A percentile compares a stretch with the other conserved stretches of the same genome.
Evolutionary conservation across 1,140 invertebrate genomes (phyloP).

Genomic region (Aphaenogaster floridana): DNA sequence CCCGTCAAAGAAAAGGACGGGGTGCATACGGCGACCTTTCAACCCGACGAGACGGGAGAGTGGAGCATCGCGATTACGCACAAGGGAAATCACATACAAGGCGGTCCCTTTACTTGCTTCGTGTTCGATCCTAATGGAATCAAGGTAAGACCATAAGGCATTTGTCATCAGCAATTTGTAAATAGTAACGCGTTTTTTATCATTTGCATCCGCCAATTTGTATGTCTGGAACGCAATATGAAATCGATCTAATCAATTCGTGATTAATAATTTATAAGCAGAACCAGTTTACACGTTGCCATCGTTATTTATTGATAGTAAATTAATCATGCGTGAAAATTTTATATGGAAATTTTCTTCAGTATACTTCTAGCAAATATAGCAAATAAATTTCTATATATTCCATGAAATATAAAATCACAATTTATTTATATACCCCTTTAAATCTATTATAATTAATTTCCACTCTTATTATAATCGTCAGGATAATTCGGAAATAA

Average conservation of each 20-base stretch:
- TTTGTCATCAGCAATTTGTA: not conserved
- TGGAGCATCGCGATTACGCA: conserved; percentile 99
- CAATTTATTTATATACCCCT: not conserved
- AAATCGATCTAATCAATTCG: not conserved
- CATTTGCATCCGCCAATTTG: not conserved
- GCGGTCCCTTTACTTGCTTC: conserved; percentile 98
- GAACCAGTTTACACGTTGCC: conserved; percentile 1
- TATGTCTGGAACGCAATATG: not conserved
- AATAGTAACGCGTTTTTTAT: conserved; percentile 12
- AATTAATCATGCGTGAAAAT: conserved; percentile 16
- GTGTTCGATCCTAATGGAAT: conserved; percentile 98
- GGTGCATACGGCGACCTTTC: conserved; percentile 97
- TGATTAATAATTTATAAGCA: conserved; percentile 35
- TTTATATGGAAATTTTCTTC: not conserved
- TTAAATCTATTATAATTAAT: not conserved
- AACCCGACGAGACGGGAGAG: conserved; percentile 98
- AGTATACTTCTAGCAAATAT: not conserved
- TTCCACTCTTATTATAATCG: not conserved
- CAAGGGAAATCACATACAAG: conserved; percentile 97
- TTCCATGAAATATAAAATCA: not conserved
- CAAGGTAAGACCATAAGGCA: conserved; percentile 87
- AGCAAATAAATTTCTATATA: not conserved
- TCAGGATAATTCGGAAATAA: conserved; percentile 20
- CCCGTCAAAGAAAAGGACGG: conserved; percentile 92
- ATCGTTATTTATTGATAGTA: not conserved